Base-by-base conservation (phyloP, 2,888 invertebrate species). In the Branchipolynoe longqiensis region DNA sequence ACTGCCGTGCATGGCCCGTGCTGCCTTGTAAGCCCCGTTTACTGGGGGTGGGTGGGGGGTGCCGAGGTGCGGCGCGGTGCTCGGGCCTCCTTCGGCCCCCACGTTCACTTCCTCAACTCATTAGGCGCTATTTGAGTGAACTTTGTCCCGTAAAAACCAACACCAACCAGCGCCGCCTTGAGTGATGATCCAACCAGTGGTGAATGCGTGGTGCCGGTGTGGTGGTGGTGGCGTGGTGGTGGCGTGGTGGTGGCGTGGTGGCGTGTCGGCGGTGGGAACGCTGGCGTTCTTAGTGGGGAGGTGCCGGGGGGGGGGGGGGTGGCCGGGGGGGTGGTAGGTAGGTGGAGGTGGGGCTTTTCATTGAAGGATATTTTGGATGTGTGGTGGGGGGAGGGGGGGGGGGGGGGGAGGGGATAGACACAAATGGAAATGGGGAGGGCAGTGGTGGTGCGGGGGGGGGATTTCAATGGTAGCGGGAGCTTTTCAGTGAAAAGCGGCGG, bases 171-270 rank as follows among this genome's bases (percentile, higher is more conserved):
- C 1, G 78, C n/a, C n/a, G 8, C 48, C 28, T 28, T 78, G 78
- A 78, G 48, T 78, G 78, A 78, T 78, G 78, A 28, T 48, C 78
- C 41, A 48, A 54, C 48, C n/a, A 31, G 36, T 73, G 73, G 62
- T 62, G 18, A 14, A 31, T 36, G 69, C 69, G 69, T 69, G 69
- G 62, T 28, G 31, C 4, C 14, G 62, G 62, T 25, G 31, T 62
- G 62, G 28, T 62, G 62, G 28, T 14, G n/a, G 25, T 28, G 18
- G 62, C 28, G 62, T n/a, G 18, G 8, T 62, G 28, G 28, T 28
- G 1, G 62, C 18, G 28, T 62, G 3, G 28, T 62, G 28, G n/a
- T 48, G 48, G 48, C 8, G 48, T 48, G 18, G 48, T 12, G 8
- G 8, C 18, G 48, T 18, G 8, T 48, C 48, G 8, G 48, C 48